A percentile compares a stretch with the other conserved stretches of the same genome.
Evolutionary conservation across 2,113 vertebrate genomes (phyloP).

Genomic region (Nibea coibor): DNA sequence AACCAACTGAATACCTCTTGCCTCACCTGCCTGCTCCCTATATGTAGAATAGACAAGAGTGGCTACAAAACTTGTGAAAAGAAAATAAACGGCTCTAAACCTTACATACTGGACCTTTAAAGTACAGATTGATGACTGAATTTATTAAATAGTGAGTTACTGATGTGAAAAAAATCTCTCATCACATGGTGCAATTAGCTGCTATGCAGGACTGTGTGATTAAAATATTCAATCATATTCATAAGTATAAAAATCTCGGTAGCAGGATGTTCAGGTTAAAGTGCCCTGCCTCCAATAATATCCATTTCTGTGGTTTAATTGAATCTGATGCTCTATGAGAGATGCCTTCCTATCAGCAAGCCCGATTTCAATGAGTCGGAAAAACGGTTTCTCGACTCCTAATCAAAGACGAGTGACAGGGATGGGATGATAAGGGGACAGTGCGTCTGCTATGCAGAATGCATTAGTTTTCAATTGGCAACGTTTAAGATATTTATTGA

Average conservation of each 20-base stretch:
- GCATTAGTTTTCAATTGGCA: conserved; percentile 62
- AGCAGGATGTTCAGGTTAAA: not conserved
- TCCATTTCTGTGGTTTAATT: conserved; percentile 55
- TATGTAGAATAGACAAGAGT: no score
- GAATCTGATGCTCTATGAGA: conserved; percentile 39
- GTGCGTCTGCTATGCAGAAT: conserved; percentile 51
- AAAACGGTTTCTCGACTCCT: conserved; percentile 61
- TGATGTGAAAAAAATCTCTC: not conserved
- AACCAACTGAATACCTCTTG: no score
- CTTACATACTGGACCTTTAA: no score
- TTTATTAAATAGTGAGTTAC: not conserved
- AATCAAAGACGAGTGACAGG: conserved; percentile 53
- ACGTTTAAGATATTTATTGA: conserved; percentile 61
- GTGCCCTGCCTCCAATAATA: conserved; percentile 31
- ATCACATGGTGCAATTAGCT: not conserved
- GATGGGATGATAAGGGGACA: conserved; percentile 55
- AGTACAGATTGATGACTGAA: not conserved
- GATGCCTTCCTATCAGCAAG: conserved; percentile 47
- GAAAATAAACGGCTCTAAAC: no score
- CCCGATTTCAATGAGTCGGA: conserved; percentile 57
- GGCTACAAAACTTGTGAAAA: no score
- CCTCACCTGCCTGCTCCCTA: no score
- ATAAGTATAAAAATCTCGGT: not conserved
- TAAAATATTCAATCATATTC: not conserved
- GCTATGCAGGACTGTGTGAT: not conserved